Conservation (phyloP, 2,797 vertebrate genomes). For the Vespertilio murinus region DNA sequence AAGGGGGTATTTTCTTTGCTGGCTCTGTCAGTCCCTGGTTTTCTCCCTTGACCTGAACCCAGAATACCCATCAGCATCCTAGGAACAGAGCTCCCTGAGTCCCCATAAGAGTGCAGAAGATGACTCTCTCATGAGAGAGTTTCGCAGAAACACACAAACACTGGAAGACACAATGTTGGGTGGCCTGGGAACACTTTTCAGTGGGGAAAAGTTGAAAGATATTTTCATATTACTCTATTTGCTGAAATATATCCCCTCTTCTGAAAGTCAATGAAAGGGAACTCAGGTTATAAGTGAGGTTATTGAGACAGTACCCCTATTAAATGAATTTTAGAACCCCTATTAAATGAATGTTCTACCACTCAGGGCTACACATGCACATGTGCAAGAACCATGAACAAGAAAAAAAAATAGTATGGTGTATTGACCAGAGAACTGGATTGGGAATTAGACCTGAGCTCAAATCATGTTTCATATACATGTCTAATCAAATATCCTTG, state of each 20-base stretch:
- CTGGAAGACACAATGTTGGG: background rate
- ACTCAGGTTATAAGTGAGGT: background rate
- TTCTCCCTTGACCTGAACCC: background rate
- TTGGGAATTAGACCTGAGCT: background rate
- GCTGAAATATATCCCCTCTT: conserved; percentile 1
- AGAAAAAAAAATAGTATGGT: background rate
- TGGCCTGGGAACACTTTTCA: background rate
- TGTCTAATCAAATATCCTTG: background rate
- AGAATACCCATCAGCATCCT: background rate
- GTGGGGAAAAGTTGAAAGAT: background rate
- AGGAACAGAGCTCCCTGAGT: background rate
- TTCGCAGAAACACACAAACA: conserved; percentile 7
- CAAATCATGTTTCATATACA: background rate
- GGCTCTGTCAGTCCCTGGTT: background rate
- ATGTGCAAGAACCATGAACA: background rate
- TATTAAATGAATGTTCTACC: background rate
- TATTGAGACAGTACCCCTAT: background rate
- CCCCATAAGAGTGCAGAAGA: background rate
- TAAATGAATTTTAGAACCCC: accelerated
- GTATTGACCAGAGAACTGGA: background rate
- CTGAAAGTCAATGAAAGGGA: background rate
- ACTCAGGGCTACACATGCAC: background rate
- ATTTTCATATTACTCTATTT: background rate
- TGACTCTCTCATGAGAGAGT: background rate
- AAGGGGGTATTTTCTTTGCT: background rate